Evolutionary conservation across 2,113 vertebrate genomes (phyloP), one percentile per base, ranked within the genome.

Genomic region (Pelecanoides urinatrix): DNA sequence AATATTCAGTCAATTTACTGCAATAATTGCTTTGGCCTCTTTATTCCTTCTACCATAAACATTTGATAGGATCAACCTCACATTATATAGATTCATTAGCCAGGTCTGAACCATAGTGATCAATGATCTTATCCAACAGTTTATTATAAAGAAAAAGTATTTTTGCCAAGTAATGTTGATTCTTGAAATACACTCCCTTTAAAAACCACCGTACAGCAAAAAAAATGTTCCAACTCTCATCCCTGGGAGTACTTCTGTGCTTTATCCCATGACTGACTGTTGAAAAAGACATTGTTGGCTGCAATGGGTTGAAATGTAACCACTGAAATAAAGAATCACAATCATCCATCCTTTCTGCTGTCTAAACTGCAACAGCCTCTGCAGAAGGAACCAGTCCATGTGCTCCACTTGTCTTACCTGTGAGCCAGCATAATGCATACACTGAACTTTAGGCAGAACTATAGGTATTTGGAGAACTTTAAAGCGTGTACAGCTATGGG

Each of bases 401-500:
- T 27, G 65, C 30, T 80, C 63, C 40, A 9, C 38, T 56, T 52
- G 29, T 38, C 45, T 65, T 11, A n/a, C 45, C 61, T n/a, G 22
- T 11, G 23, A 32, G 63, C 36, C 32, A 76, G 44, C 49, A 61
- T 29, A 34, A 36, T 5, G 42, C 42, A 29, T 0, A 16, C 20
- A 16, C 38, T 59, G 63, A 59, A 40, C 18, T 63, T 52, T 8
- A 71, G 56, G 8, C 45, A 47, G 66, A 66, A 62, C 21, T 77
- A 50, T 2, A 61, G 59, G 70, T 16, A 10, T 22, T 0, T 45
- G 45, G 52, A 87, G 56, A 84, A 45, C n/a, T 16, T 29, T 11
- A 58, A 49, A 72, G 12, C 0, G 0, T 30, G 34, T 29, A 23
- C 26, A 75, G 30, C 62, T 62, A 4, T 13, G 58, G 29, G 44